Percentiles rank a stretch among this genome's conserved stretches.
Conservation (phyloP, 2,888 invertebrate genomes). For the Argynnis bischoffii region DNA sequence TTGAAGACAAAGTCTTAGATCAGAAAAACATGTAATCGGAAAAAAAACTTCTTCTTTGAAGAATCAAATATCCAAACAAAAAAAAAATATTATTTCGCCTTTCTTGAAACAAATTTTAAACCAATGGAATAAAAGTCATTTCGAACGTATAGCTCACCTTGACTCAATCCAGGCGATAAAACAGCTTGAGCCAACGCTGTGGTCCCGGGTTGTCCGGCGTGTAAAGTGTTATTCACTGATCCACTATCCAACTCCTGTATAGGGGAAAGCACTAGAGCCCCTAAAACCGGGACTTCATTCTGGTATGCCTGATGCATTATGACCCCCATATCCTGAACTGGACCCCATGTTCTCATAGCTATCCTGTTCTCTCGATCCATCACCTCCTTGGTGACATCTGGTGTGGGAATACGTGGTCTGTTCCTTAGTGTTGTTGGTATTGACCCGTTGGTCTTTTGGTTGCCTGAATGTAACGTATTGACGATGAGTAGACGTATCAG, state of each 20-base stretch:
- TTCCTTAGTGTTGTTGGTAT: constrained; percentile 87
- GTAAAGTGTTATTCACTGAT: constrained; percentile 88
- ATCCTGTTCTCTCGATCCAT: constrained; percentile 87
- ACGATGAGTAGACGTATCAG: neutral
- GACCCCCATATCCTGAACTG: constrained; percentile 82
- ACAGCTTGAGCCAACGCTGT: constrained; percentile 91
- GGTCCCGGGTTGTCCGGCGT: constrained; percentile 88
- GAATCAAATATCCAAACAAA: too few species aligned
- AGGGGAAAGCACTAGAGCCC: constrained; percentile 89
- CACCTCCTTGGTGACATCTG: constrained; percentile 92
- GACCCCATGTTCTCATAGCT: constrained; percentile 64
- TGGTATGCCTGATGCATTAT: constrained; percentile 85
- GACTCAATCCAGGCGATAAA: constrained; percentile 82
- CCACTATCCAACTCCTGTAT: constrained; percentile 92
- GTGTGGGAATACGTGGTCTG: constrained; percentile 94
- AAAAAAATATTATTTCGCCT: too few species aligned
- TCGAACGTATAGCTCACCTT: constrained; percentile 29
- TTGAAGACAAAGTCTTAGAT: too few species aligned
- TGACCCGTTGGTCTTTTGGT: constrained; percentile 86
- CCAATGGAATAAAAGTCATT: neutral
- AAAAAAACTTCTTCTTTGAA: too few species aligned
- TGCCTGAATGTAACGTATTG: constrained; percentile 82
- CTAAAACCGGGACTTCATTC: constrained; percentile 87
- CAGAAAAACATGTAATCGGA: too few species aligned
- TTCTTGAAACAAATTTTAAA: neutral